A percentile compares a stretch with the other conserved stretches of the same genome.
Evolutionary conservation across 2,888 invertebrate genomes (phyloP).

Genomic region (Toxonevra muliebris): DNA sequence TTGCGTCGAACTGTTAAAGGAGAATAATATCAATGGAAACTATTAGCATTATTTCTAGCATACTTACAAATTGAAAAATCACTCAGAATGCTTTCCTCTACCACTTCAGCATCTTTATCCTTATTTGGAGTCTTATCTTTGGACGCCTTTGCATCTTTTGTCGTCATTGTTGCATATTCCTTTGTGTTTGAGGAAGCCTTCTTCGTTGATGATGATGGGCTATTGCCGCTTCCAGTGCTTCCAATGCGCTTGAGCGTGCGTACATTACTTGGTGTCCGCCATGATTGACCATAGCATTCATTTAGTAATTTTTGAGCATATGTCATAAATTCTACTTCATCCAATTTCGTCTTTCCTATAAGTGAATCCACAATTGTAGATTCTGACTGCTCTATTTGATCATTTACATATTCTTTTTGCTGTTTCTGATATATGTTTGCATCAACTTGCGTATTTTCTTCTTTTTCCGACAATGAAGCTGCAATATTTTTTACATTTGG

Average conservation of each 20-base stretch:
- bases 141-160: background rate
- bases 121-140: conserved; percentile 14
- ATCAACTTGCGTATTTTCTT: background rate
- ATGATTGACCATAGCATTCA: conserved; percentile 59
- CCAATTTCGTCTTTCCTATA: conserved; percentile 23
- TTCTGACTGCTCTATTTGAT: background rate
- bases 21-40: conserved; percentile 4
- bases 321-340: conserved; percentile 47
- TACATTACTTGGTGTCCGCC: conserved; percentile 63
- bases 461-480: background rate
- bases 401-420: background rate
- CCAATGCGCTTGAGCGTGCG: conserved; percentile 52
- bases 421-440: background rate
- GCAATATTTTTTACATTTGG: background rate
- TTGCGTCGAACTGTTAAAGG: conserved; percentile 48
- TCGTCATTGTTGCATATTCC: background rate
- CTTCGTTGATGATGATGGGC: conserved; percentile 7
- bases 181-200: background rate
- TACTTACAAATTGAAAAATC: conserved; percentile 60
- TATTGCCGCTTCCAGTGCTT: conserved; percentile 38
- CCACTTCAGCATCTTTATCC: conserved; percentile 14
- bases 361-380: background rate
- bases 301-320: conserved; percentile 55
- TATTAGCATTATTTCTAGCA: background rate
- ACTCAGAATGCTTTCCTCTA: conserved; percentile 51